These are phyloP conservation scores for Hestina assimilis DNA, from an alignment of 1,140 invertebrate genomes.

Conservation along the genomic window DNA sequence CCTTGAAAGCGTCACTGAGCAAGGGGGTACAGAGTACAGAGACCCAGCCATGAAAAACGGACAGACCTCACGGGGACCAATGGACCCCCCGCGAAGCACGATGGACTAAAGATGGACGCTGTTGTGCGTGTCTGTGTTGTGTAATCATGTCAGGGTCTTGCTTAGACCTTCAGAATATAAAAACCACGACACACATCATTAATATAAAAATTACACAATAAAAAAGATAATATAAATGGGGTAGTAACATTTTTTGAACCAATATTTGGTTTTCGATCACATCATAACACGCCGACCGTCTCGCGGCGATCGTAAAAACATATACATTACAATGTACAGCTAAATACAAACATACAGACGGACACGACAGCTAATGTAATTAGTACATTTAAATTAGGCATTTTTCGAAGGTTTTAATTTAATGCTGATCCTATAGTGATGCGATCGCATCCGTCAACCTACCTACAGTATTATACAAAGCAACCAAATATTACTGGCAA, in stretches of 20 bases:
- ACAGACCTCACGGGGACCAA: no score
- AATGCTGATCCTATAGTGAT: background rate
- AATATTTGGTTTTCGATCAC: slow-evolving; percentile 33
- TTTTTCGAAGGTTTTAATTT: no score
- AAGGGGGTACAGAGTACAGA: no score
- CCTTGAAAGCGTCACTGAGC: no score
- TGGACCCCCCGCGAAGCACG: no score
- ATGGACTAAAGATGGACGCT: no score
- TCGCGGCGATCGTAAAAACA: slow-evolving; percentile 18
- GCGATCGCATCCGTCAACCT: background rate
- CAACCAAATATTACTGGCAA: slow-evolving; percentile 1
- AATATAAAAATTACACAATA: background rate
- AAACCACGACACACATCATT: background rate
- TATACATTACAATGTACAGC: slow-evolving; percentile 18
- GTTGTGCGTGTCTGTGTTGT: no score
- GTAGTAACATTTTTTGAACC: slow-evolving; percentile 25
- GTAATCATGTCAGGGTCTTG: no score
- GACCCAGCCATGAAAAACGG: no score
- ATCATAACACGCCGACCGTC: slow-evolving; percentile 18
- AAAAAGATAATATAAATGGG: slow-evolving; percentile 6
- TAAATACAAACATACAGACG: slow-evolving; percentile 13
- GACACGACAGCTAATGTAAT: no score
- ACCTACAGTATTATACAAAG: slow-evolving; percentile 9
- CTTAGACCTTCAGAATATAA: no score
- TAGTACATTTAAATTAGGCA: no score